phyloP scores from a whole-genome alignment of 2,797 vertebrate species.

The Chloroceryle amazona region DNA sequence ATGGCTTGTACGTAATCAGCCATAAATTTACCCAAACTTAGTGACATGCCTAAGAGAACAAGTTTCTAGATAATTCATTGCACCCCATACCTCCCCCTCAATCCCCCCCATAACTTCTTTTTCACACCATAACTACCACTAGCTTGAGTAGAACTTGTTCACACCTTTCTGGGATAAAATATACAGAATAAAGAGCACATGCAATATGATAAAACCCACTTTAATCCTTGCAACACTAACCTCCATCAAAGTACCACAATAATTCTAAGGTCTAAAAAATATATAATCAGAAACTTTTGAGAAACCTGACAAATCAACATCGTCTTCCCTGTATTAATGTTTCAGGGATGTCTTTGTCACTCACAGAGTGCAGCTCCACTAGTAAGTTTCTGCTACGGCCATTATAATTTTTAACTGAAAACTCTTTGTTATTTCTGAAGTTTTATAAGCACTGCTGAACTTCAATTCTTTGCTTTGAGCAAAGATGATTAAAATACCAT shows the following conservation, averaged over 20 bases:
- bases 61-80: neutral
- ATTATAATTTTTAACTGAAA: neutral
- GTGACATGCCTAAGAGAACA: neutral
- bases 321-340: neutral
- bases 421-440: neutral
- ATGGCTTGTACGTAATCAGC: neutral
- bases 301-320: neutral
- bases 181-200: neutral
- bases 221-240: neutral
- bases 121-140: neutral
- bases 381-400: neutral
- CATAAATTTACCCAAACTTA: neutral
- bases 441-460: neutral
- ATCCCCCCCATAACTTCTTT: neutral
- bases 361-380: neutral
- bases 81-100: neutral
- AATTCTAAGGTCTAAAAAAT: neutral
- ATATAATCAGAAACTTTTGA: neutral
- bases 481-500: slow-evolving; percentile 9
- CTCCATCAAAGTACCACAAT: neutral
- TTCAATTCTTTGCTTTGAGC: neutral
- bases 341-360: neutral
- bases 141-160: neutral
- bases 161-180: neutral
- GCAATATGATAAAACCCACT: neutral